Evolutionary conservation across 2,797 vertebrate species (phyloP), one percentile per base, ranked within the genome.

Genomic region (Chelmon rostratus): DNA sequence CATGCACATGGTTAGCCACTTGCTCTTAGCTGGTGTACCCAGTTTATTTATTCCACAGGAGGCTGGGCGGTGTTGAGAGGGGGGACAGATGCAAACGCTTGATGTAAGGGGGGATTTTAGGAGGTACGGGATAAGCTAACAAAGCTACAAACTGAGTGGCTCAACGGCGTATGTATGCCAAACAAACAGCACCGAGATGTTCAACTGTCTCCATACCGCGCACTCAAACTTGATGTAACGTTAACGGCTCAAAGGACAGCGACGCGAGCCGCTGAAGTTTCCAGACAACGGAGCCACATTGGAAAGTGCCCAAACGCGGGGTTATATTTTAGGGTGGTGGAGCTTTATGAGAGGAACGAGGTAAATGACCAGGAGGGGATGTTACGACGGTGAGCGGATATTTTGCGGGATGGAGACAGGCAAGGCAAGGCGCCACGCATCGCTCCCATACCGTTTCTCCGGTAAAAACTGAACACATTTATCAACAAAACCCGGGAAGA

Each of bases 381-480:
- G 47, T 15, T 56, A 7, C 61, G 58, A 63, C 44, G 68, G 69
- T 67, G 78, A 79, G 16, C 2, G 50, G 50, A 1, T 25, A 68
- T 37, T 52, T 28, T 83, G 78, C 80, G 84, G 90, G 94, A 92
- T 88, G 92, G 86, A 93, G 85, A 76, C 70, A n/a, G 38, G 82
- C 85, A 79, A 71, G 84, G 13, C 21, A 52, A 37, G 63, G 91
- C 93, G 94, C 94, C 95, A 94, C 94, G 93, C 95, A 95, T 76
- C 87, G 89, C 83, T 86, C 79, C 19, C 74, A 46, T 8, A 84
- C 56, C 74, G 70, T 63, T 53, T 65, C 83, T 76, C 82, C 35
- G 50, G 56, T 33, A 16, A 50, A 35, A 67, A 9, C 80, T 68
- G 35, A 71, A 77, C 81, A 81, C 83, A 73, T 67, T 61, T 35